phyloP scores from a whole-genome alignment of 2,797 vertebrate species.

The Fratercula arctica region DNA sequence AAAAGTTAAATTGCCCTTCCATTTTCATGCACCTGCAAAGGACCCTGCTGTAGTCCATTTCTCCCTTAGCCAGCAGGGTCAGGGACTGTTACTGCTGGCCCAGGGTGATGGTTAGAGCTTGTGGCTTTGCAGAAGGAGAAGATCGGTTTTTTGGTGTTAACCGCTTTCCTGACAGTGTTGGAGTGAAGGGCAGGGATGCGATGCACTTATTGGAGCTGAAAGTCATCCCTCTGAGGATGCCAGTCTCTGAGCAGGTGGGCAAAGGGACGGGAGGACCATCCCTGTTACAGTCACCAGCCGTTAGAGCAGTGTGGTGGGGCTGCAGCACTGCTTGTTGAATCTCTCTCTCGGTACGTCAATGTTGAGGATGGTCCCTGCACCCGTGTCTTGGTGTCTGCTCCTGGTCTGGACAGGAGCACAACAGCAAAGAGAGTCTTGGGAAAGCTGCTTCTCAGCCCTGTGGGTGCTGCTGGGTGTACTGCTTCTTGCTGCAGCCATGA shows the following conservation, averaged over 20 bases:
- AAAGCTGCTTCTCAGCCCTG: not conserved
- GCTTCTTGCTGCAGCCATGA: not conserved
- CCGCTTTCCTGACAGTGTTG: not conserved
- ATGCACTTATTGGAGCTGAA: not conserved
- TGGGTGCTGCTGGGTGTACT: not conserved
- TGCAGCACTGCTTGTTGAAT: no score
- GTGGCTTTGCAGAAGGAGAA: not conserved
- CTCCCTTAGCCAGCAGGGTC: not conserved
- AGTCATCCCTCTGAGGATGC: not conserved
- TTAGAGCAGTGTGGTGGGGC: not conserved
- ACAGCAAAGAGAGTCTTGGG: not conserved
- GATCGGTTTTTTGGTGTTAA: not conserved
- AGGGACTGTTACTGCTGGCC: not conserved
- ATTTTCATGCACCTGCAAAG: not conserved
- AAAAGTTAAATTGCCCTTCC: not conserved
- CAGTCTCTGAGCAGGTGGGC: not conserved
- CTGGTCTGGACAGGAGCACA: not conserved
- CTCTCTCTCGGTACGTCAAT: accelerated
- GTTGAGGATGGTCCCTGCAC: accelerated
- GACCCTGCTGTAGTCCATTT: not conserved
- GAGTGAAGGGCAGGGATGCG: not conserved
- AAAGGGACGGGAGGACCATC: not conserved
- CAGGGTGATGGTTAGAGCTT: not conserved
- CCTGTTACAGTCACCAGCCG: not conserved
- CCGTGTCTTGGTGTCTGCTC: accelerated